Base-by-base conservation (phyloP, 2,888 invertebrate species). In the Bimastos eiseni region DNA sequence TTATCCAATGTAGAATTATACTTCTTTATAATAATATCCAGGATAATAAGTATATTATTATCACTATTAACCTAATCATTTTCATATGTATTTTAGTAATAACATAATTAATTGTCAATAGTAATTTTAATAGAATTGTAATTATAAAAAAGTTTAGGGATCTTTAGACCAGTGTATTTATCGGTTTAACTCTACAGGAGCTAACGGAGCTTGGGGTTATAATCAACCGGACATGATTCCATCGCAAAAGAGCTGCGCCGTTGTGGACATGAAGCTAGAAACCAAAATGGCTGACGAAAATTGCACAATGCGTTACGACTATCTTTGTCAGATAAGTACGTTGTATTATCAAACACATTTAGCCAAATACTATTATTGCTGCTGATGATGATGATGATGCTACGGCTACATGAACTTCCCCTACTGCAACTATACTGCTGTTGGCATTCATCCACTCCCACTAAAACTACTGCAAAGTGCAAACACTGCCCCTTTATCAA, bases 271-370 rank as follows among this genome's bases (percentile, higher is more conserved):
- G 34, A 37, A 36, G 4, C 86, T 86, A 21, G 86, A 86, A 86
- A 86, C 86, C 36, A 86, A 86, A 86, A 86, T 86, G 86, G 86
- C 86, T 19, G 86, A 86, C 86, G 86, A 86, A 36, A 37, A 86
- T 17, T 86, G 86, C 37, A 19, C 86, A 37, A 21, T 86, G 37
- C 0, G 24, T 15, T 86, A 86, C n/a, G 37, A 86, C 17, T 86
- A 86, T 33, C n/a, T 86, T 4, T 86, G 86, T 33, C 86, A 86
- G 86, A 86, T 34, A 30, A 86, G 86, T 86, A 37, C 86, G 86
- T 86, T 24, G n/a, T 70, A n/a, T 70, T 30, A n/a, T 70, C 30
- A 70, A 8, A n/a, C 70, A n/a, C 30, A 70, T 70, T n/a, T n/a
- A 8, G 30, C n/a, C n/a, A 30, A n/a, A n/a, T 70, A 70, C 70